These are phyloP conservation scores for Ochropleura leucogaster DNA, from an alignment of 2,888 invertebrate genomes.

Conservation along the genomic window DNA sequence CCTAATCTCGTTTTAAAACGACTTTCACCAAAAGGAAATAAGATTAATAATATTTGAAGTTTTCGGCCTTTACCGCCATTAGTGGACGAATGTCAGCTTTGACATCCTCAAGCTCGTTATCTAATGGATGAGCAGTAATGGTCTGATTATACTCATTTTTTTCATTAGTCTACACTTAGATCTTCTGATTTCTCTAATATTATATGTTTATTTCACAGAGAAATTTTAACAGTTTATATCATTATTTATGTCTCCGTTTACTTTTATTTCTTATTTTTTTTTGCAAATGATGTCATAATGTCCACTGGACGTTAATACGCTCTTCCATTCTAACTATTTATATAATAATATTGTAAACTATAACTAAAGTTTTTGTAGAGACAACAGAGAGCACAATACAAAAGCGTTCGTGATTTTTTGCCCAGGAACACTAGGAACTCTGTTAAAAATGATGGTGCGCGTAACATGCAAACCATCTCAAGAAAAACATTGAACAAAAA, in stretches of 20 bases:
- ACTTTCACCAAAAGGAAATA: conserved; percentile 68
- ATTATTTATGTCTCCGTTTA: neutral
- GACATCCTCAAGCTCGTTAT: conserved; percentile 35
- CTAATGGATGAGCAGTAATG: conserved; percentile 50
- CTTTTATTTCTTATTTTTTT: neutral
- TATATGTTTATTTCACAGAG: neutral
- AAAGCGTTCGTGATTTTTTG: conserved; percentile 7
- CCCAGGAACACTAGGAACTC: conserved; percentile 1
- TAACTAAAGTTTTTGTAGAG: conserved; percentile 10
- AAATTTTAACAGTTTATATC: neutral
- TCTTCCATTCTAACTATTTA: neutral
- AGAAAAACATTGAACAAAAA: neutral
- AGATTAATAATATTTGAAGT: conserved; percentile 66
- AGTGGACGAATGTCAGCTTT: conserved; percentile 55
- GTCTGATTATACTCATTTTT: conserved; percentile 16
- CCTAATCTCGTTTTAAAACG: conserved; percentile 62
- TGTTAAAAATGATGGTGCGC: conserved; percentile 16
- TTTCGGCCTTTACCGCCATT: conserved; percentile 54
- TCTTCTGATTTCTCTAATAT: conserved; percentile 1
- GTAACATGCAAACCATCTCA: conserved; percentile 10
- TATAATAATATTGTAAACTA: conserved; percentile 15
- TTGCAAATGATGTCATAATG: neutral
- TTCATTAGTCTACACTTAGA: conserved; percentile 8
- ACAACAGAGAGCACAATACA: conserved; percentile 12
- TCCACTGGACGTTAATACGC: too few species aligned